Evolutionary conservation across 2,797 vertebrate genomes (phyloP), one percentile per base, ranked within the genome.

Genomic region (Podargus strigoides): DNA sequence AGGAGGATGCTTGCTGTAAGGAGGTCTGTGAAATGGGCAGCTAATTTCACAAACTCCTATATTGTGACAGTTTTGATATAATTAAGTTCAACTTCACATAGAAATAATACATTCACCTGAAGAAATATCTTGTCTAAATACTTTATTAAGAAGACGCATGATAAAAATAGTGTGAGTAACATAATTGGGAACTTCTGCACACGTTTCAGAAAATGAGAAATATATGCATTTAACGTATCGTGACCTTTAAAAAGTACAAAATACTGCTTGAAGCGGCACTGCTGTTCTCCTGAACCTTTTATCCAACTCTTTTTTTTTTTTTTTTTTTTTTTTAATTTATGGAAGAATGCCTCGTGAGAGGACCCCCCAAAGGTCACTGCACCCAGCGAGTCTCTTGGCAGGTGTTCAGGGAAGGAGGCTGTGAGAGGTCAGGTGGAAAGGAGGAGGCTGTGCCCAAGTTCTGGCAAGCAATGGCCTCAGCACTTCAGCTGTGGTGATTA

Each of bases 191-290:
- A 37, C 53, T 74, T 66, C 18, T 42, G 42, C 63, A 23, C 16
- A 12, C 26, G 3, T 23, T 82, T 83, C 37, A 37, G 44, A 72
- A 79, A 77, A 75, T 58, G 28, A 85, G 34, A 83, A 89, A 75
- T 58, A 39, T 4, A 39, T 30, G 17, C 4, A 17, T 68, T 89
- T 92, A 68, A 62, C 50, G 46, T 67, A 74, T 34, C 0, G 3
- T 78, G 73, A 85, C 85, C 87, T 96, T 95, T 92, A 58, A 50
- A 47, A 70, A 87, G 58, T 67, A 52, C 28, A 77, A 83, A 80
- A 72, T 81, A 19, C 13, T 50, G 50, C 55, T 92, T 68, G 58
- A 74, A 69, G 46, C 46, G 75, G 75, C 36, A 14, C 21, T 81
- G 1, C 42, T 53, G n/a, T 44, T 85, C 37, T 67, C 19, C 37